Percentiles rank a stretch among this genome's conserved stretches.
Evolutionary conservation across 2,888 invertebrate species (phyloP).

Genomic region (Belgica antarctica): DNA sequence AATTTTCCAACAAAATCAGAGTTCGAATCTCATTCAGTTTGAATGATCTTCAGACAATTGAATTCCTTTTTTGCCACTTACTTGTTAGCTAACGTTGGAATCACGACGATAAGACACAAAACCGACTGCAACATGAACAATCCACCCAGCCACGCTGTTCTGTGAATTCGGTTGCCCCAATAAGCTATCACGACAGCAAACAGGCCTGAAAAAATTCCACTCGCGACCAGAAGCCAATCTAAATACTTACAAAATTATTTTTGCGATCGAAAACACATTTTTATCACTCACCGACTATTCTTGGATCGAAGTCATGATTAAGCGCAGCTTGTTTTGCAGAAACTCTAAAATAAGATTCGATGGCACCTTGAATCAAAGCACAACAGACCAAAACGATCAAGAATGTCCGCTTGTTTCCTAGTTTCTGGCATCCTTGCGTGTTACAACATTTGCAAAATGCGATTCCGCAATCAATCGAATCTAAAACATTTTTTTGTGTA

Average conservation of each 20-base stretch:
- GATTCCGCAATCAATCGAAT: constrained; percentile 58
- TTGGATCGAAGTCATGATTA: constrained; percentile 55
- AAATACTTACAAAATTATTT: constrained; percentile 34
- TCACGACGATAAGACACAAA: constrained; percentile 57
- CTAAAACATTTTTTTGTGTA: constrained; percentile 47
- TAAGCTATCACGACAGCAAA: constrained; percentile 59
- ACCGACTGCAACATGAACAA: constrained; percentile 58
- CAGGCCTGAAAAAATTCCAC: constrained; percentile 59
- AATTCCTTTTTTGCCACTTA: too few relatives aligned
- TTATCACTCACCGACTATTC: constrained; percentile 49
- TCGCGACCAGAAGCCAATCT: constrained; percentile 62
- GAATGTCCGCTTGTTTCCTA: constrained; percentile 56
- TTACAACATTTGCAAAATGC: constrained; percentile 55
- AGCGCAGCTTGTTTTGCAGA: constrained; percentile 57
- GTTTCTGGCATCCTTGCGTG: constrained; percentile 54
- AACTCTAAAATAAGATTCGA: constrained; percentile 57
- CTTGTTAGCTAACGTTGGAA: constrained; percentile 59
- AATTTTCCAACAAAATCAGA: too few relatives aligned
- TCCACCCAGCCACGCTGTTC: constrained; percentile 61
- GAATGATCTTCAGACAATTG: constrained; percentile 47
- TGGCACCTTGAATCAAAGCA: constrained; percentile 55
- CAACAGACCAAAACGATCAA: constrained; percentile 53
- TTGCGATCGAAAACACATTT: neutral
- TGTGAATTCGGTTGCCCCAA: constrained; percentile 61
- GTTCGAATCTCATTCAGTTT: constrained; percentile 48